These are phyloP conservation scores for Limulus polyphemus DNA, from an alignment of 2,888 invertebrate genomes.

Conservation along the genomic window DNA sequence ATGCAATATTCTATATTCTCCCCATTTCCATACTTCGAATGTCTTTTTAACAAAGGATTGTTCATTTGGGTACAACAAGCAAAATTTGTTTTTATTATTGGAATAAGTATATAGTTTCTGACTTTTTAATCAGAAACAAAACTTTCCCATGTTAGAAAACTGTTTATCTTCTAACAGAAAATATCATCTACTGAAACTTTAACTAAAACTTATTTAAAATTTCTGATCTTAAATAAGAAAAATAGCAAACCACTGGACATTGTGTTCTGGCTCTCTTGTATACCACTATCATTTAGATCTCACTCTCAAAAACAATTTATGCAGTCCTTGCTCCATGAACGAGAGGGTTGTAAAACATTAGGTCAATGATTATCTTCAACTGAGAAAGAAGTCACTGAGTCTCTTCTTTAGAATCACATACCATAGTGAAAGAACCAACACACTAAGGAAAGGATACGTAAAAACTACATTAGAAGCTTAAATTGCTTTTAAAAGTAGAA, in stretches of 20 bases:
- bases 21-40: no score
- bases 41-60: no score
- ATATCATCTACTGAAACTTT: not conserved
- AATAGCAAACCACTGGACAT: slow-evolving; percentile 47
- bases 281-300: no score
- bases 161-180: not conserved
- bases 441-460: slow-evolving; percentile 38
- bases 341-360: slow-evolving; percentile 95
- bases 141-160: no score
- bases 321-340: slow-evolving; percentile 85
- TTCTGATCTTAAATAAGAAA: not conserved
- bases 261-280: slow-evolving; percentile 51
- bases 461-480: not conserved
- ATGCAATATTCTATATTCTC: no score
- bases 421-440: slow-evolving; percentile 74
- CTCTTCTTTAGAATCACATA: slow-evolving; percentile 62
- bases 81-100: no score
- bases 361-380: slow-evolving; percentile 84
- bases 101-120: no score
- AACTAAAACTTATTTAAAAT: not conserved
- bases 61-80: no score
- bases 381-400: slow-evolving; percentile 78
- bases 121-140: no score
- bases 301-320: slow-evolving; percentile 67
- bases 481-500: not conserved